A percentile compares a stretch with the other conserved stretches of the same genome.
Evolutionary conservation across 2,797 vertebrate genomes (phyloP).

Genomic region (Sternotherus odoratus): DNA sequence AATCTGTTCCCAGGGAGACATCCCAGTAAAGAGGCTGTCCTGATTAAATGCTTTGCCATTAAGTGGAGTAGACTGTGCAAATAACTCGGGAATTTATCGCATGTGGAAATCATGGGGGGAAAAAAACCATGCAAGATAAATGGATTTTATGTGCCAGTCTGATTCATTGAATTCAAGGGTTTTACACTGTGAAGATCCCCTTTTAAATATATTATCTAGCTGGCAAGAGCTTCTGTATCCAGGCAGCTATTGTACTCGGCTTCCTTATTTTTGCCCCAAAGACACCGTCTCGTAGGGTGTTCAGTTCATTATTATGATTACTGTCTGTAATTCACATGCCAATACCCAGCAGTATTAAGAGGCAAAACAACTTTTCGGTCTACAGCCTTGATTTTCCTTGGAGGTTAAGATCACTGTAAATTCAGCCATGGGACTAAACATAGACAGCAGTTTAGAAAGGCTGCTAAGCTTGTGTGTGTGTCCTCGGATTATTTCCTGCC

Average conservation of each 20-base stretch:
- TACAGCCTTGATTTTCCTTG: background rate
- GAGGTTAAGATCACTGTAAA: background rate
- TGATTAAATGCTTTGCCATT: conserved; percentile 43
- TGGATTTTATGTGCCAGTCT: rapidly evolving
- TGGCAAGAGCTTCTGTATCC: conserved; percentile 32
- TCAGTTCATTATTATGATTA: conserved; percentile 11
- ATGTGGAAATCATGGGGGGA: background rate
- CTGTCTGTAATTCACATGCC: conserved; percentile 12
- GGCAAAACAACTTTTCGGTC: background rate
- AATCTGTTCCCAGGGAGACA: conserved; percentile 39
- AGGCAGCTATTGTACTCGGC: background rate
- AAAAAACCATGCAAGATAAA: background rate
- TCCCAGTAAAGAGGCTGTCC: background rate
- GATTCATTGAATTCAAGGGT: background rate
- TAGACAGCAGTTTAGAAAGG: background rate
- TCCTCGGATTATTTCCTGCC: background rate
- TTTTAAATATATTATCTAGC: background rate
- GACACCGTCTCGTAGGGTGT: background rate
- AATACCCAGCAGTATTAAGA: background rate
- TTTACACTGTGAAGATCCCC: background rate
- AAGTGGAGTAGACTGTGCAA: background rate
- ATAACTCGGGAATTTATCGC: conserved; percentile 25
- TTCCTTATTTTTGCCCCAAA: background rate
- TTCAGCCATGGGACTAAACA: background rate
- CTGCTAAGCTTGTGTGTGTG: rapidly evolving